Evolutionary conservation across 2,113 vertebrate genomes (phyloP).

Genomic region (Zosterops lateralis): DNA sequence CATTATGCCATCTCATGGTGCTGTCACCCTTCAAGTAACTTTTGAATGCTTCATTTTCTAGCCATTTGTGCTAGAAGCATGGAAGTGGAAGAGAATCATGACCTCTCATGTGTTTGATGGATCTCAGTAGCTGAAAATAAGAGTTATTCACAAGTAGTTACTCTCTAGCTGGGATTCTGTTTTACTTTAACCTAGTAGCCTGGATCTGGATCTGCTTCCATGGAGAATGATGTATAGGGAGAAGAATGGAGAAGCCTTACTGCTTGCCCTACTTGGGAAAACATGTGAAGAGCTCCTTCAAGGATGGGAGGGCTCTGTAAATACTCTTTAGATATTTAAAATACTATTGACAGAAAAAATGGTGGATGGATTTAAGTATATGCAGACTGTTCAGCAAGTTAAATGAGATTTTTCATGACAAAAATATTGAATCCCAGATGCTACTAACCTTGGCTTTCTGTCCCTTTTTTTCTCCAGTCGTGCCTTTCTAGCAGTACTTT

Average conservation of each 20-base stretch:
- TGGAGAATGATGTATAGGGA: no score
- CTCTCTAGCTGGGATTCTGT: background rate
- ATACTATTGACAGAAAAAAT: background rate
- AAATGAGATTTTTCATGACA: background rate
- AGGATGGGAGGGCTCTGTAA: background rate
- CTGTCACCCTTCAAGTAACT: background rate
- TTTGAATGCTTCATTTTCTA: background rate
- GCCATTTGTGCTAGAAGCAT: background rate
- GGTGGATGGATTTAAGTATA: background rate
- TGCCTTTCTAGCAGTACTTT: background rate
- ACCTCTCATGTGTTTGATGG: background rate
- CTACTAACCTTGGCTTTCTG: background rate
- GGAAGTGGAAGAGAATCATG: background rate
- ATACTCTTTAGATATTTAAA: background rate
- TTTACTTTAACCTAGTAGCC: background rate
- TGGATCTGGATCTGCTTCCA: background rate
- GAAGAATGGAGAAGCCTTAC: background rate
- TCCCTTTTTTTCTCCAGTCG: background rate
- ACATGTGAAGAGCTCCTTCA: background rate
- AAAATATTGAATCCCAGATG: background rate
- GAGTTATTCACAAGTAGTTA: background rate
- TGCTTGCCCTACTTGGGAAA: background rate
- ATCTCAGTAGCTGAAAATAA: background rate
- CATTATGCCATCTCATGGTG: background rate
- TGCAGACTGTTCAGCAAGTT: background rate